These are phyloP conservation scores for Enteromius thamalakanensis DNA, from an alignment of 2,797 vertebrate species.

Conservation along the genomic window DNA sequence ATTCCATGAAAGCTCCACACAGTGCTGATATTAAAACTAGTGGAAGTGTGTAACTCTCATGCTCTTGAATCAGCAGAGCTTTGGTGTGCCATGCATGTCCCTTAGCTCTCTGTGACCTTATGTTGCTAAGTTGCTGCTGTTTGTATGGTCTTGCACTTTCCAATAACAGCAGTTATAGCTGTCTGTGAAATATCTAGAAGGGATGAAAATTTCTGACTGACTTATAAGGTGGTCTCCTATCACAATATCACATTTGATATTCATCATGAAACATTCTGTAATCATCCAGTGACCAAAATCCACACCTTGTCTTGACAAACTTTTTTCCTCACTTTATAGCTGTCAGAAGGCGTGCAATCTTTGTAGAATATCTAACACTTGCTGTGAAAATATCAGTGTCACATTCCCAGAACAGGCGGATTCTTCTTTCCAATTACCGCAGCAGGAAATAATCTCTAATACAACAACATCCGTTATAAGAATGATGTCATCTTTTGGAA, in stretches of 20 bases:
- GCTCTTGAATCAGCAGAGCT: not conserved
- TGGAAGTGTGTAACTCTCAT: not conserved
- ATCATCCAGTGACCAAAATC: not conserved
- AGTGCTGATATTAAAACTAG: not conserved
- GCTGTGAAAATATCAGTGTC: not conserved
- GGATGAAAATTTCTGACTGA: not conserved
- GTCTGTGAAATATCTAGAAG: not conserved
- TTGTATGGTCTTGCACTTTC: not conserved
- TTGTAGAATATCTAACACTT: not conserved
- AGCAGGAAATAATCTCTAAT: slow-evolving; percentile 4
- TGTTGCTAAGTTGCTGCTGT: slow-evolving; percentile 1
- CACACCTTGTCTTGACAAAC: not conserved
- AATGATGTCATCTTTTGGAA: slow-evolving; percentile 37
- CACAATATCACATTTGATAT: not conserved
- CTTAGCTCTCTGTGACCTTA: not conserved
- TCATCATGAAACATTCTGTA: not conserved
- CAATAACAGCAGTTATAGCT: not conserved
- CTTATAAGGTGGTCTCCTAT: not conserved
- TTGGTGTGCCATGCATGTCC: not conserved
- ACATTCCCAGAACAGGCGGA: not conserved
- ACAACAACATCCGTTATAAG: not conserved
- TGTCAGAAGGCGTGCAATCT: not conserved
- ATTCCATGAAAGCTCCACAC: not conserved
- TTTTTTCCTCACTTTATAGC: not conserved
- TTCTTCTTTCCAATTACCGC: not conserved